These are phyloP conservation scores for Luidia sarsii DNA, from an alignment of 53 echinoderm and acorn worm genomes.

Conservation along the genomic window DNA sequence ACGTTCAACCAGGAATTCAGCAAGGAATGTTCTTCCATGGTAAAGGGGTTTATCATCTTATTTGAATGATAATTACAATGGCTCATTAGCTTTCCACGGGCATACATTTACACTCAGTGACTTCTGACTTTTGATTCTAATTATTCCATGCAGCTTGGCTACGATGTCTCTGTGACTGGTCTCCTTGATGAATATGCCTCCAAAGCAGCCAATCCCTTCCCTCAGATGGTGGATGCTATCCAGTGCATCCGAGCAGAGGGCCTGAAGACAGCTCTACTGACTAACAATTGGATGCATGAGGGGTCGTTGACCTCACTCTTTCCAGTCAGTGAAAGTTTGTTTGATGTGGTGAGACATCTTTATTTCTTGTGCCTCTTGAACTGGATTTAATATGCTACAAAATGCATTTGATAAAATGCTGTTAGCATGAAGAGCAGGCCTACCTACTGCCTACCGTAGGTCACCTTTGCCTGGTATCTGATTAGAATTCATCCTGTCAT, in stretches of 20 bases:
- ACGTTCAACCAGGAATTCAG: constrained; percentile 67
- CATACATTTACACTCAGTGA: background rate
- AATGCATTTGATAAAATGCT: no score
- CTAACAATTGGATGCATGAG: constrained; percentile 86
- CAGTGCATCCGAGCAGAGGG: constrained; percentile 85
- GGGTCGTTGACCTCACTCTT: constrained; percentile 43
- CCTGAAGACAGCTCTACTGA: constrained; percentile 79
- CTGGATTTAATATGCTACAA: no score
- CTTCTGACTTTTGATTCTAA: no score
- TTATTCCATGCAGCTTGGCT: constrained; percentile 62
- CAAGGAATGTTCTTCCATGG: constrained; percentile 60
- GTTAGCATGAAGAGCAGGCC: no score
- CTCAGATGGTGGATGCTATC: constrained; percentile 87
- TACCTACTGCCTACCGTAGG: no score
- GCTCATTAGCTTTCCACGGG: background rate
- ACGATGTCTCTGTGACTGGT: constrained; percentile 52
- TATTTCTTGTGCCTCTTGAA: no score
- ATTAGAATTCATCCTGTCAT: no score
- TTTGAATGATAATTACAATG: no score
- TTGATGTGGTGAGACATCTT: constrained; percentile 89
- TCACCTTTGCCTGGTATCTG: no score
- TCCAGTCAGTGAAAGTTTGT: constrained; percentile 57
- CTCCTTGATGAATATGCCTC: constrained; percentile 58
- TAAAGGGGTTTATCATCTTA: background rate
- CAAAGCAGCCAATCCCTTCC: constrained; percentile 46